Evolutionary conservation across 1,140 invertebrate genomes (phyloP).

Genomic region (Sitophilus oryzae): DNA sequence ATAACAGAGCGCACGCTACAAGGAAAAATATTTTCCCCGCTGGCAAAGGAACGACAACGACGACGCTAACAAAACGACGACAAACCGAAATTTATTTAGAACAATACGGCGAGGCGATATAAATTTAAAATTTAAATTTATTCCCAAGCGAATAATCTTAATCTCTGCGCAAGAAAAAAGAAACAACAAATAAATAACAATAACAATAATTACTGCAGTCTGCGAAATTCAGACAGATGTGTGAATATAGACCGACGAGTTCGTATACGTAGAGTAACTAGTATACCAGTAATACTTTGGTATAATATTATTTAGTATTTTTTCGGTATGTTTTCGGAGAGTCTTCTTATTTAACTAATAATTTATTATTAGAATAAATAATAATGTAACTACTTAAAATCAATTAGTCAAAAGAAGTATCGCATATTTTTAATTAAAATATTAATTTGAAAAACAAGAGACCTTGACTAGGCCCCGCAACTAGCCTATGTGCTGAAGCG

Average conservation of each 20-base stretch:
- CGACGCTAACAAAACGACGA: not conserved
- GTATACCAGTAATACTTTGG: no score
- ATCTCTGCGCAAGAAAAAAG: not conserved
- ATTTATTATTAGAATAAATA: no score
- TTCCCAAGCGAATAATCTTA: not conserved
- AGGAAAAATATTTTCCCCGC: not conserved
- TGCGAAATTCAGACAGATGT: slow-evolving; percentile 8
- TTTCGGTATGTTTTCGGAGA: no score
- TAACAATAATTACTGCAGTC: slow-evolving; percentile 7
- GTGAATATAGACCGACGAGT: not conserved
- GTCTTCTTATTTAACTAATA: no score
- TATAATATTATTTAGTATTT: no score
- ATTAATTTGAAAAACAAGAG: no score
- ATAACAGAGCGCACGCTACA: not conserved
- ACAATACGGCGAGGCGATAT: not conserved
- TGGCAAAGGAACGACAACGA: not conserved
- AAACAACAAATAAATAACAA: slow-evolving; percentile 6
- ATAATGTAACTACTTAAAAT: no score
- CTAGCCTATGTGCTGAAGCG: no score
- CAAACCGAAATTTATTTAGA: not conserved
- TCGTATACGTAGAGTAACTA: not conserved
- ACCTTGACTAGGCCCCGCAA: no score
- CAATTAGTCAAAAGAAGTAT: no score
- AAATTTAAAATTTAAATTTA: not conserved
- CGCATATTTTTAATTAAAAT: no score